Percentiles rank a stretch among this genome's conserved stretches.
Conservation (phyloP, 2,797 vertebrate genomes). For the Chromobotia macracanthus region DNA sequence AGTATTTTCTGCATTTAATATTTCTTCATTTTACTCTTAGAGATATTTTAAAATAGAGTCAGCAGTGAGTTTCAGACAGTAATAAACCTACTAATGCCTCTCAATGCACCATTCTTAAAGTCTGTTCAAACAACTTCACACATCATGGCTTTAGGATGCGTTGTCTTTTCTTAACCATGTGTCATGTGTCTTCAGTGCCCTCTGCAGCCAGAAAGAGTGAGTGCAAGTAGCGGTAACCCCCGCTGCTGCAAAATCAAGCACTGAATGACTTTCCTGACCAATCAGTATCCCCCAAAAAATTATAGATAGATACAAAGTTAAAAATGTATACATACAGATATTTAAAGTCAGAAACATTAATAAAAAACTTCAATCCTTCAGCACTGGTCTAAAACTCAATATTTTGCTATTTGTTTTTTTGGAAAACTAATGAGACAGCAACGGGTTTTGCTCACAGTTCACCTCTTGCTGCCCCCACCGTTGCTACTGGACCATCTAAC, state of each 20-base stretch:
- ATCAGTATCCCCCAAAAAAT: not conserved
- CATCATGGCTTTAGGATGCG: not conserved
- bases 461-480: constrained; percentile 58
- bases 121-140: constrained; percentile 17
- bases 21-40: not conserved
- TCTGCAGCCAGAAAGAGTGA: constrained; percentile 75
- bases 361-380: not conserved
- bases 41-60: not conserved
- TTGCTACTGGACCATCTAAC: constrained; percentile 48
- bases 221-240: constrained; percentile 29
- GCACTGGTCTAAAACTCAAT: not conserved
- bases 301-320: not conserved
- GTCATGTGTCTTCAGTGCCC: constrained; percentile 82
- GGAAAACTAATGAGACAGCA: constrained; percentile 21
- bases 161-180: constrained; percentile 52
- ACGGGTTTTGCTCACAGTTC: constrained; percentile 23
- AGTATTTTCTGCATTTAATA: not conserved
- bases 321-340: not conserved
- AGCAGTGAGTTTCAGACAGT: not conserved
- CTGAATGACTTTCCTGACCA: not conserved
- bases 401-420: constrained; percentile 2
- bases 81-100: not conserved
- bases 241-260: constrained; percentile 19
- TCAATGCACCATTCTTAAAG: constrained; percentile 24
- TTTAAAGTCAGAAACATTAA: not conserved